phyloP scores from a whole-genome alignment of 2,797 vertebrate genomes.

The Pempheris klunzingeri region DNA sequence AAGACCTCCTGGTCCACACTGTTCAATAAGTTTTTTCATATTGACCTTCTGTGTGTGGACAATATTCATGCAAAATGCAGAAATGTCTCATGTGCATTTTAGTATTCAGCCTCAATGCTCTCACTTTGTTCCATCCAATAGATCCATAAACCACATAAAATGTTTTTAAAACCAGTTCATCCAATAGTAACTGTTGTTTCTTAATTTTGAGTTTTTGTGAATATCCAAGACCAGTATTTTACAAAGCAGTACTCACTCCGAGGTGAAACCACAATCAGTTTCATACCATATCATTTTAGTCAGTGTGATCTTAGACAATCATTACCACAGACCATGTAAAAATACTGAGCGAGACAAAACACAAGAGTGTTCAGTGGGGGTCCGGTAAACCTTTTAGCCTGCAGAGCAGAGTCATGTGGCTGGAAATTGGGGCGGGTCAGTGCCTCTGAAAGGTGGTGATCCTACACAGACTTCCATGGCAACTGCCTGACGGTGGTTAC shows the following conservation, averaged over 20 bases:
- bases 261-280: neutral
- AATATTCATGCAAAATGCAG: neutral
- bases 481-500: conserved; percentile 60
- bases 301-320: neutral
- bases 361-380: conserved; percentile 10
- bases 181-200: no score
- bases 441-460: conserved; percentile 53
- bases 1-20: no score
- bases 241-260: no score
- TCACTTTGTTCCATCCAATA: neutral
- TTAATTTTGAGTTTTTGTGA: no score
- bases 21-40: neutral
- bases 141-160: neutral
- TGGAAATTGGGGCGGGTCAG: conserved; percentile 37
- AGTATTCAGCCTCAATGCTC: neutral
- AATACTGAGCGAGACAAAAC: conserved; percentile 37
- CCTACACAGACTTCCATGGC: conserved; percentile 54
- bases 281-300: neutral
- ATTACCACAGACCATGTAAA: neutral
- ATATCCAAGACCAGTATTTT: no score
- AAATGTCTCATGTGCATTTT: neutral
- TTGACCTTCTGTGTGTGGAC: neutral
- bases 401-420: conserved; percentile 50
- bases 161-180: neutral
- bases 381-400: conserved; percentile 45